Base-by-base conservation (phyloP, 2,888 invertebrate genomes). In the Pandemis cinnamomeana region DNA sequence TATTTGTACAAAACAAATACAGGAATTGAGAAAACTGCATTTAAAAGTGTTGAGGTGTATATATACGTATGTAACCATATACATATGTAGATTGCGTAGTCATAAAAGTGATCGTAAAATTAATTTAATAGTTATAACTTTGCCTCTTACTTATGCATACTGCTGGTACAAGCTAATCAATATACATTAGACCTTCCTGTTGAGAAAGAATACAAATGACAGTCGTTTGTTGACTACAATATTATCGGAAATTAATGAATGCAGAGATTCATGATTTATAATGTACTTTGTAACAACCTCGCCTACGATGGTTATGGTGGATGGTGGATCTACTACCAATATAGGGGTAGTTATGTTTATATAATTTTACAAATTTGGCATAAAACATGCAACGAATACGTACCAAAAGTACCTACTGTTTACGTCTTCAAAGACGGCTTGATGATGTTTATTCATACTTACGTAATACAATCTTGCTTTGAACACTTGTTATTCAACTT, bases 181-280 rank as follows among this genome's bases (percentile, higher is more conserved):
- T 68, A 72, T 36, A 72, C 72, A 69, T 72, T 15, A 63, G 20
- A 46, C 4, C 13, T 36, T 69, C 72, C 72, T 72, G 72, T 69
- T 27, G 46, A 61, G 44, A 46, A 46, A 42, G 72, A 41, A 72
- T 72, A 72, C 48, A 42, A 69, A 69, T 72, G 46, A 46, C 13
- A 11, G 3, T 51, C 10, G 67, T 46, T 36, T 63, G 41, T 62
- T 62, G 48, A n/a, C 41, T 67, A n/a, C 48, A 63, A 64, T 58
- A n/a, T 58, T 64, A 69, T 62, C 63, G 72, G 69, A 69, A 69
- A 69, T 15, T 55, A 55, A 42, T 64, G 63, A 69, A 72, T 64
- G 48, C 41, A 55, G 44, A 15, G 11, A 13, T 46, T 46, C 53
- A 62, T 72, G 46, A 61, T 11, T 46, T 62, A n/a, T n/a, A 36